Evolutionary conservation across 1,140 invertebrate species (phyloP), one percentile per base, ranked within the genome.

Genomic region (Drosophila watanabei): DNA sequence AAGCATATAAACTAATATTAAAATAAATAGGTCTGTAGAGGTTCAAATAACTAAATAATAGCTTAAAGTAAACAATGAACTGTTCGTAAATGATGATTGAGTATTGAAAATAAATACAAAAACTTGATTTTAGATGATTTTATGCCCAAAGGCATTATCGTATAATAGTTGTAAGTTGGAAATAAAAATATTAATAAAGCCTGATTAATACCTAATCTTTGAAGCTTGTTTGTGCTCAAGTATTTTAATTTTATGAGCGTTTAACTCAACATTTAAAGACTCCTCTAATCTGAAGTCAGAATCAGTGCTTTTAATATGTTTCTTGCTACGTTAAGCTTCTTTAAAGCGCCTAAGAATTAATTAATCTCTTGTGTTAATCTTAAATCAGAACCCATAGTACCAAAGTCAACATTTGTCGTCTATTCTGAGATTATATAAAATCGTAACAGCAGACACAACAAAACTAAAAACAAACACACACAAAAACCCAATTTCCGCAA

Each of bases 401-500:
- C 46, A 1, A 30, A 28, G 9, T 30, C 28, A 48, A 49, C 18
- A 52, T n/a, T 49, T 20, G 35, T 30, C 11, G 24, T 57, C 18
- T 37, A n/a, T 41, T 54, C 14, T 39, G 4, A 30, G 35, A 18
- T 48, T 1, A 51, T 18, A 69, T 45, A 35, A 68, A 43, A 37
- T 11, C 46, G 46, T 43, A 46, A 51, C 20, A 60, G 7, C 46
- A 41, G 28, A 3, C 24, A 24, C 24, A 61, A 49, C 32, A 33
- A 33, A 60, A 58, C 35, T 24, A 37, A 20, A 57, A 39, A 58
- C 24, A 64, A 30, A 64, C 16, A 16, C 32, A 62, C 35, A 61
- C 20, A 20, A 10, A 39, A 62, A 13, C 18, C 24, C 62, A 72
- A 72, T 59, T 70, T 71, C 64, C 65, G 52, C 45, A 73, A 72